phyloP scores from a whole-genome alignment of 1,140 invertebrate genomes.

The Penaeus vannamei region DNA sequence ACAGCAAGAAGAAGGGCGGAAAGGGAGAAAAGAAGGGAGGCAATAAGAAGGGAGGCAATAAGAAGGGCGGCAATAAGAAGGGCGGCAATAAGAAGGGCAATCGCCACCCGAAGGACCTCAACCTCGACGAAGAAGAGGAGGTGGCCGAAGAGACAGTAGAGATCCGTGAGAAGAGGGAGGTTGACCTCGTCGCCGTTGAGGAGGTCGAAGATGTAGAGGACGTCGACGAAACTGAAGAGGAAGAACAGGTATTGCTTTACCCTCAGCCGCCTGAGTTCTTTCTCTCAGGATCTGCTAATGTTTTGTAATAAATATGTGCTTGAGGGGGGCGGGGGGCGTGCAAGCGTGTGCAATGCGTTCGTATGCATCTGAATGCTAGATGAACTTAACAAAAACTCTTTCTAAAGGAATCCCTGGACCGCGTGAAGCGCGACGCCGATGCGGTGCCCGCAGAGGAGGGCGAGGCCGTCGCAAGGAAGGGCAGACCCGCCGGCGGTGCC shows the following conservation, averaged over 20 bases:
- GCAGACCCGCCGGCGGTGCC: background rate
- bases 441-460: background rate
- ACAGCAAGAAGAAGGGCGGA: constrained; percentile 26
- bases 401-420: background rate
- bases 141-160: background rate
- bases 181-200: no score
- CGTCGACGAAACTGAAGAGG: background rate
- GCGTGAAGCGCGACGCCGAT: background rate
- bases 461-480: background rate
- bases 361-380: background rate
- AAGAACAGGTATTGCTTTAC: background rate
- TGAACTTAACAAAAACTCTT: no score
- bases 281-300: no score
- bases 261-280: no score
- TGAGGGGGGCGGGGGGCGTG: background rate
- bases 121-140: constrained; percentile 16
- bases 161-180: no score
- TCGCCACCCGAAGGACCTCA: constrained; percentile 50
- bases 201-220: background rate
- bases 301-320: no score
- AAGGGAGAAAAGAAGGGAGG: constrained; percentile 18
- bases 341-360: background rate
- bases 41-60: background rate
- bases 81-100: background rate
- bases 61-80: background rate